Base-by-base conservation (phyloP, 2,797 vertebrate genomes). In the Crocidura indochinensis region DNA sequence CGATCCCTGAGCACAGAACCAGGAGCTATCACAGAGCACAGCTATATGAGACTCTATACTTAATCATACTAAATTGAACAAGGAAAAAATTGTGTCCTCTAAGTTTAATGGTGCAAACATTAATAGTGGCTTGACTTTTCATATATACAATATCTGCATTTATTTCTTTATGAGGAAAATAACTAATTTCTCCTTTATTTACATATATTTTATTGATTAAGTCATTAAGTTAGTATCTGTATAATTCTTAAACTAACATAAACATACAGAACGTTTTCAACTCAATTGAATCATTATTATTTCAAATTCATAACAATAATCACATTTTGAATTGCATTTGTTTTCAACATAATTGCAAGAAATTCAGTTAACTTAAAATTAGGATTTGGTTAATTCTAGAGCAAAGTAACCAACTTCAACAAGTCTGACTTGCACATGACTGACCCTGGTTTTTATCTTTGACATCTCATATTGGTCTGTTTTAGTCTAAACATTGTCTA, bases 261-360 rank as follows among this genome's bases (percentile, higher is more conserved):
- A 49, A 69, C 60, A 75, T 51, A 26, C 3, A 65, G 84, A 84
- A 78, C 17, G n/a, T 64, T 29, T 10, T 78, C 62, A 26, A 78
- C 24, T 84, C 19, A 87, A 77, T 68, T 38, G 26, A 78, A 80
- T 64, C 56, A 49, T 62, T 88, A 82, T 82, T 78, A n/a, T 78
- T 24, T n/a, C 19, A 90, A 6, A 68, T 76, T 84, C 11, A 44
- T 51, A 77, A 67, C 14, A 71, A 60, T 6, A 29, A 7, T 62
- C 17, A 71, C 78, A 44, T 65, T 73, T 51, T 65, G 56, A 91
- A 53, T 19, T 44, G 2, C 31, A 51, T 74, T 79, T 65, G 6
- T 24, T 67, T 38, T 80, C 80, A 79, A 49, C 17, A 17, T 78
- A 80, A 47, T 74, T 86, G 6, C 7, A 56, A 86, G 19, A 80